These are phyloP conservation scores for Anseranas semipalmata DNA, from an alignment of 2,113 vertebrate species.

Conservation along the genomic window DNA sequence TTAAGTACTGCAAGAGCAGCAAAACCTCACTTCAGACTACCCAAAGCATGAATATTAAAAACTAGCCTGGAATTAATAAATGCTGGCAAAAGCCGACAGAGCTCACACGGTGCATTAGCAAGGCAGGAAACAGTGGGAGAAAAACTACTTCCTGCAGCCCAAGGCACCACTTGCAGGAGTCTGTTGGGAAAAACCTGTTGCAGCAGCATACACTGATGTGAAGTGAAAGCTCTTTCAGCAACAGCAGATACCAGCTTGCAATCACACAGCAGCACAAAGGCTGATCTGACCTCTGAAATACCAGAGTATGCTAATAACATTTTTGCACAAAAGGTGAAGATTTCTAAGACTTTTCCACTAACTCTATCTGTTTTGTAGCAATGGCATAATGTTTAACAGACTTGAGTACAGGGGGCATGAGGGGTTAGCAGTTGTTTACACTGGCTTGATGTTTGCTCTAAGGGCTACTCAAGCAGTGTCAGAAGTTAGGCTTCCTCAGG, in stretches of 20 bases:
- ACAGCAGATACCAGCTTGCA: fast-evolving
- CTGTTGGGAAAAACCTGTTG: neutral
- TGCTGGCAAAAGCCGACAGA: conserved; percentile 19
- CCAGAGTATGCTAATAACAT: fast-evolving
- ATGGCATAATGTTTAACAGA: neutral
- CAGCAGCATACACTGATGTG: neutral
- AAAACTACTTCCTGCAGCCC: neutral
- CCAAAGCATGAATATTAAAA: conserved; percentile 48
- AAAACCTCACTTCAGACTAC: conserved; percentile 38
- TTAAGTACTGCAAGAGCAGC: conserved; percentile 46
- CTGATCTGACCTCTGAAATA: neutral
- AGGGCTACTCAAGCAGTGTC: neutral
- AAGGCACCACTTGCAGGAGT: neutral
- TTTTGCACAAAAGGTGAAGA: neutral
- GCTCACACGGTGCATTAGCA: neutral
- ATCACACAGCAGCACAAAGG: neutral
- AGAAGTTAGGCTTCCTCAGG: neutral
- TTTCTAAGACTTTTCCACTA: neutral
- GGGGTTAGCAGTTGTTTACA: fast-evolving
- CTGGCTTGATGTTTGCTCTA: fast-evolving
- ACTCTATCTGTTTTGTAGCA: neutral
- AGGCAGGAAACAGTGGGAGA: neutral
- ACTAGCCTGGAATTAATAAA: conserved; percentile 43
- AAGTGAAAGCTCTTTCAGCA: neutral
- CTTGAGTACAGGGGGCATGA: fast-evolving